phyloP scores from a whole-genome alignment of 2,113 vertebrate genomes.

The Raja brachyura region DNA sequence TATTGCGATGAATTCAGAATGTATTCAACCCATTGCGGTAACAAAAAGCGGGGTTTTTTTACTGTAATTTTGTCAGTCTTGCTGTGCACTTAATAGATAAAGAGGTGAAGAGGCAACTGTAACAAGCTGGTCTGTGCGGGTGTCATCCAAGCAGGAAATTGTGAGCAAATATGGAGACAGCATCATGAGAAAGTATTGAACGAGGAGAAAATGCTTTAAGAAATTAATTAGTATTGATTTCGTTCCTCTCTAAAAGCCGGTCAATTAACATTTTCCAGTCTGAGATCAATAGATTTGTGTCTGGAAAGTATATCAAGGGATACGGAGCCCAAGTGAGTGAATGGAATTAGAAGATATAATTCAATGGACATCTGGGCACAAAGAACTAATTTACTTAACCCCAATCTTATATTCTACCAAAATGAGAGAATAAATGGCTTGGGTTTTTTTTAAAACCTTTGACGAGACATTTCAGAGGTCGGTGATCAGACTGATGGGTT shows the following conservation, averaged over 20 bases:
- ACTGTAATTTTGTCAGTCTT: background rate
- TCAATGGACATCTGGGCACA: background rate
- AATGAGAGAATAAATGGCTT: background rate
- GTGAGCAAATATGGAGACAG: background rate
- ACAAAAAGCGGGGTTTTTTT: background rate
- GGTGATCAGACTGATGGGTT: background rate
- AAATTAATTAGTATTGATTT: background rate
- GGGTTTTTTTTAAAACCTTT: background rate
- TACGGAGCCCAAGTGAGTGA: background rate
- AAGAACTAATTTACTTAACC: background rate
- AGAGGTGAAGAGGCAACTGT: background rate
- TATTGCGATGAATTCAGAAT: background rate
- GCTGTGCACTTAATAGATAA: background rate
- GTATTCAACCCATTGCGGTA: background rate
- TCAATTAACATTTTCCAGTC: background rate
- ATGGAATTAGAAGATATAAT: background rate
- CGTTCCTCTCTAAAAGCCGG: background rate
- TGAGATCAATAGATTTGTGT: background rate
- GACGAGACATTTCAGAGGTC: background rate
- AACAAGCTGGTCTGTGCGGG: background rate
- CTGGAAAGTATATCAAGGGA: background rate
- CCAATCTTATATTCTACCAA: background rate
- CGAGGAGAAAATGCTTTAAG: background rate
- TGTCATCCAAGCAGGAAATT: background rate
- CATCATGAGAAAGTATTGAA: background rate